Evolutionary conservation across 2,888 invertebrate species (phyloP).

Genomic region (Eudasyphora cyanicolor): DNA sequence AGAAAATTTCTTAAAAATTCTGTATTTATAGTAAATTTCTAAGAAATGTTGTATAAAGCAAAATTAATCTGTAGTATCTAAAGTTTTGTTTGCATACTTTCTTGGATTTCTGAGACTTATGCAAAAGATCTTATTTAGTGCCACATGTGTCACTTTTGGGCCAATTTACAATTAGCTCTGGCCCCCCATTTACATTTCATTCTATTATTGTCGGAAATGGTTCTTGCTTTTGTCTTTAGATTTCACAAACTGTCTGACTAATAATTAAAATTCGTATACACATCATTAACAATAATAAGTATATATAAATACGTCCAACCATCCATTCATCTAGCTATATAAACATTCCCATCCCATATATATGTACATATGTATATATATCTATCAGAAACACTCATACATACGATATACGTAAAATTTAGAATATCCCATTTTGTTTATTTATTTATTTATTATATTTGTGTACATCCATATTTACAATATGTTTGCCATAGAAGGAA

Average conservation of each 20-base stretch:
- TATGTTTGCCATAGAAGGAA: neutral
- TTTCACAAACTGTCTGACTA: neutral
- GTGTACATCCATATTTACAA: neutral
- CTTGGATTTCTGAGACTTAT: too few species aligned
- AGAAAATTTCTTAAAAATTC: too few species aligned
- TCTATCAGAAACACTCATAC: too few species aligned
- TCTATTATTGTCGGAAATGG: neutral
- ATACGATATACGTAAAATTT: neutral
- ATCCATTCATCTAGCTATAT: too few species aligned
- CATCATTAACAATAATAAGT: conserved; percentile 11
- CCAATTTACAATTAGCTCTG: neutral
- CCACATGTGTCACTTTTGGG: neutral
- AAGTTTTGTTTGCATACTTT: neutral
- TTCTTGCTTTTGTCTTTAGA: neutral
- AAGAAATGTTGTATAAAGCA: too few species aligned
- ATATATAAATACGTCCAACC: neutral
- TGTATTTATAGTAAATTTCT: too few species aligned
- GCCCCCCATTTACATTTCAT: neutral
- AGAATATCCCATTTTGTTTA: neutral
- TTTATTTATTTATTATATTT: neutral
- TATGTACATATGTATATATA: neutral
- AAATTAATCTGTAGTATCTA: too few species aligned
- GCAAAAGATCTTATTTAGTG: neutral
- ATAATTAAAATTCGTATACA: conserved; percentile 36
- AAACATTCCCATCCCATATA: too few species aligned